Percentiles rank a stretch among this genome's conserved stretches.
Evolutionary conservation across 2,888 invertebrate genomes (phyloP).

Genomic region (Gibbula magus): DNA sequence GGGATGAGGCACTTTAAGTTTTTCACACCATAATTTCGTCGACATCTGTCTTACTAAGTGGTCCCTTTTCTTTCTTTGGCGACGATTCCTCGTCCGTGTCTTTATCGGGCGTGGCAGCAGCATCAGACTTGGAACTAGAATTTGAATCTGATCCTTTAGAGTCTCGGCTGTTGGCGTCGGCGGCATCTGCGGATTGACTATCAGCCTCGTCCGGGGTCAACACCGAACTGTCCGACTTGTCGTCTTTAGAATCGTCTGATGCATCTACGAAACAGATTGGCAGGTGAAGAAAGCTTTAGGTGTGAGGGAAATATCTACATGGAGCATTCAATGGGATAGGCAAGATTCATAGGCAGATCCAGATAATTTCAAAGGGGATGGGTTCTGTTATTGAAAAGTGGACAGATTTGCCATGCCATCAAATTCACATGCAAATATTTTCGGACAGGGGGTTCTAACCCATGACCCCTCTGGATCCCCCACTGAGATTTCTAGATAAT

Average conservation of each 20-base stretch:
- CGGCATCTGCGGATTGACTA: background rate
- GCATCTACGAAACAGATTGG: background rate
- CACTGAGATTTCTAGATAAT: no score
- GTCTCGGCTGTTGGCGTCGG: background rate
- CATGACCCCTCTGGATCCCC: no score
- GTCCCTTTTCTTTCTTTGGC: background rate
- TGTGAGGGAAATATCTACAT: no score
- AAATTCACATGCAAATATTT: no score
- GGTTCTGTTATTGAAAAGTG: no score
- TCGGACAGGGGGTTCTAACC: no score
- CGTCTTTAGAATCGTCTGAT: background rate
- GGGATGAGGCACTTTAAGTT: background rate
- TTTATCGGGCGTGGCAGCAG: background rate
- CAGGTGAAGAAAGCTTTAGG: no score
- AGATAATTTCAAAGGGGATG: no score
- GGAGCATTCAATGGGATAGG: no score
- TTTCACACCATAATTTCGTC: conserved; percentile 17
- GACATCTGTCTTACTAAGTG: background rate
- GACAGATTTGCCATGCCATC: no score
- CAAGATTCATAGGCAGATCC: no score
- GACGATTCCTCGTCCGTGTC: background rate
- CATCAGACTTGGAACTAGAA: no score
- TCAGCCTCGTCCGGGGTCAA: conserved; percentile 3
- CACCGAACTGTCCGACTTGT: conserved; percentile 3
- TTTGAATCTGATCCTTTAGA: background rate